phyloP scores from a whole-genome alignment of 2,888 invertebrate genomes.

The Dromius quadrimaculatus region DNA sequence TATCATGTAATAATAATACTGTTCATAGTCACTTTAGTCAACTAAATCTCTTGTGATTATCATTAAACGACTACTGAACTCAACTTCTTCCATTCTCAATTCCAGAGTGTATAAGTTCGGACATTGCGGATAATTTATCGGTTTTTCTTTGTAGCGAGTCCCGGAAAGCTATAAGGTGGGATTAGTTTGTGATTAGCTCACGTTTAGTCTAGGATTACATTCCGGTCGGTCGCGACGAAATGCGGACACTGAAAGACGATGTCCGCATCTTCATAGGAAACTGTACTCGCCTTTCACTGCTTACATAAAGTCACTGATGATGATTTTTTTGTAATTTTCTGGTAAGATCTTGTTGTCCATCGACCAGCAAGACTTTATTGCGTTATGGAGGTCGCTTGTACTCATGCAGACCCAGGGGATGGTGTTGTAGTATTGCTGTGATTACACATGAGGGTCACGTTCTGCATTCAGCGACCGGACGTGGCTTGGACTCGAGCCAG shows the following conservation, averaged over 20 bases:
- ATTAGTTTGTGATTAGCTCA: constrained; percentile 54
- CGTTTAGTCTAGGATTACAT: constrained; percentile 54
- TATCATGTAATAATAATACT: too few relatives aligned
- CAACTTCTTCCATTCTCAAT: background rate
- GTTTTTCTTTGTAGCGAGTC: constrained; percentile 40
- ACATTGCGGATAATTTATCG: constrained; percentile 37
- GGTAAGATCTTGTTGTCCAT: too few relatives aligned
- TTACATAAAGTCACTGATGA: too few relatives aligned
- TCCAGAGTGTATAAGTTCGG: constrained; percentile 6
- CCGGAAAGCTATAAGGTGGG: constrained; percentile 49
- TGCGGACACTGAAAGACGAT: too few relatives aligned
- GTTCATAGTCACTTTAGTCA: too few relatives aligned
- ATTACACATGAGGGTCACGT: constrained; percentile 49
- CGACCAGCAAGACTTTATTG: too few relatives aligned
- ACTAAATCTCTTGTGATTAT: constrained; percentile 1
- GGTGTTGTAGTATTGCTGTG: too few relatives aligned
- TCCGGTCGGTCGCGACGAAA: constrained; percentile 21
- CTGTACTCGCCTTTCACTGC: too few relatives aligned
- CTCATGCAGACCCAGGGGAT: too few relatives aligned
- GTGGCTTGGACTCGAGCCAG: constrained; percentile 15
- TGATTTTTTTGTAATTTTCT: too few relatives aligned
- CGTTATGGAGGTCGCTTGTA: too few relatives aligned
- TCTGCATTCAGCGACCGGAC: constrained; percentile 44
- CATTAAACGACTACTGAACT: constrained; percentile 1
- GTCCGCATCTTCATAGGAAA: too few relatives aligned